phyloP scores from a whole-genome alignment of 2,888 invertebrate species.

The Hirtodrosophila cameraria region DNA sequence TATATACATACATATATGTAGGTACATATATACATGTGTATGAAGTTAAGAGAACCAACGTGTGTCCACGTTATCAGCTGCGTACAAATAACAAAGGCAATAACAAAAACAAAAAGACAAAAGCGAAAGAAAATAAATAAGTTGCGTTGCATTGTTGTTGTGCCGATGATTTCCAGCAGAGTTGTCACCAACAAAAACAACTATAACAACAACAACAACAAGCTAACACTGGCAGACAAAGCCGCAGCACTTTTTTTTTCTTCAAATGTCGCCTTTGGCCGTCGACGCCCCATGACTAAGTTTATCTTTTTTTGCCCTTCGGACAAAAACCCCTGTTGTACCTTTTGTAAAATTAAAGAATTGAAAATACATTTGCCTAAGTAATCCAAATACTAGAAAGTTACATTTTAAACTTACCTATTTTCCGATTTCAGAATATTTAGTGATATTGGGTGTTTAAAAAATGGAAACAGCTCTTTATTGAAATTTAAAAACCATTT shows the following conservation, averaged over 20 bases:
- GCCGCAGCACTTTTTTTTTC: conserved; percentile 1
- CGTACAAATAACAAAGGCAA: conserved; percentile 26
- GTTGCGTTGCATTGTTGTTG: conserved; percentile 30
- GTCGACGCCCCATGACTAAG: conserved; percentile 43
- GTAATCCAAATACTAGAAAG: too few species aligned
- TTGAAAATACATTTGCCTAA: too few species aligned
- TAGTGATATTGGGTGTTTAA: too few species aligned
- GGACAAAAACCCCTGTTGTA: neutral
- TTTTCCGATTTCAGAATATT: too few species aligned
- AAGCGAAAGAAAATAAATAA: conserved; percentile 23
- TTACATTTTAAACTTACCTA: too few species aligned
- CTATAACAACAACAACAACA: conserved; percentile 26
- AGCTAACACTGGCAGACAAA: conserved; percentile 37
- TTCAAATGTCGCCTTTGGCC: conserved; percentile 10
- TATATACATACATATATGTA: conserved; percentile 1
- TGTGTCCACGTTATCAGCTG: conserved; percentile 51
- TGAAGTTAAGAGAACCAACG: conserved; percentile 27
- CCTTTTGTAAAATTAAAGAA: too few species aligned
- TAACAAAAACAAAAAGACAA: conserved; percentile 32
- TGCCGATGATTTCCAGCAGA: conserved; percentile 31
- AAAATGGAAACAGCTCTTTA: too few species aligned
- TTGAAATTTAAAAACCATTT: too few species aligned
- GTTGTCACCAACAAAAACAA: conserved; percentile 22
- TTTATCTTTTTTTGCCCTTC: conserved; percentile 8
- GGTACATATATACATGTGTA: conserved; percentile 5